phyloP scores from a whole-genome alignment of 1,140 invertebrate genomes.

The Mamestra configurata region DNA sequence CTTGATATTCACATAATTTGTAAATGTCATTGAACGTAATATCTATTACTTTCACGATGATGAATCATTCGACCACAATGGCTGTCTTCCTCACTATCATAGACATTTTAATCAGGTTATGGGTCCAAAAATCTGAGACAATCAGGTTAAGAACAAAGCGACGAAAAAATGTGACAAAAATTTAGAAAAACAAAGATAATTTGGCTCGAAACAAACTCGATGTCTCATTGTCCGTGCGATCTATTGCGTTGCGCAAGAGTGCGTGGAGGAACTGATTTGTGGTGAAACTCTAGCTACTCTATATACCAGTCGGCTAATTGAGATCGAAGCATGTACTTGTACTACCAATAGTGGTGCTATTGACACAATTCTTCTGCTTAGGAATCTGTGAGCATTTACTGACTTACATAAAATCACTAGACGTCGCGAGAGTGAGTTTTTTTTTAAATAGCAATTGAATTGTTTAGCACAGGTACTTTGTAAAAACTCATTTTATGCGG shows the following conservation, averaged over 20 bases:
- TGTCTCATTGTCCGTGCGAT: not conserved
- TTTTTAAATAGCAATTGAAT: too few relatives aligned
- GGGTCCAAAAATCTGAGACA: too few relatives aligned
- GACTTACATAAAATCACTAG: not conserved
- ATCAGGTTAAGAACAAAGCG: too few relatives aligned
- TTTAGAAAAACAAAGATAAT: not conserved
- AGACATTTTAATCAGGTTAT: too few relatives aligned
- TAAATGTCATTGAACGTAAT: too few relatives aligned
- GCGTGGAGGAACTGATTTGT: not conserved
- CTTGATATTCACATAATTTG: too few relatives aligned
- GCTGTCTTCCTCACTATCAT: too few relatives aligned
- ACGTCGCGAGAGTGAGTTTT: too few relatives aligned
- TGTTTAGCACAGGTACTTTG: too few relatives aligned
- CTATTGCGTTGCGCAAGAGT: slow-evolving; percentile 5
- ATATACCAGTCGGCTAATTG: slow-evolving; percentile 31
- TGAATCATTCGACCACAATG: too few relatives aligned
- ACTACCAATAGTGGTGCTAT: not conserved
- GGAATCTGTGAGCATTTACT: not conserved
- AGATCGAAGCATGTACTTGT: slow-evolving; percentile 6
- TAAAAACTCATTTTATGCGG: too few relatives aligned
- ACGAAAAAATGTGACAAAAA: not conserved
- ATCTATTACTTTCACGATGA: too few relatives aligned
- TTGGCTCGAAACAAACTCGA: not conserved
- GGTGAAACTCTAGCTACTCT: not conserved
- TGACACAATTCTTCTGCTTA: slow-evolving; percentile 8